A percentile compares a stretch with the other conserved stretches of the same genome.
Conservation (phyloP, 2,113 vertebrate genomes). For the Nycticorax nycticorax region DNA sequence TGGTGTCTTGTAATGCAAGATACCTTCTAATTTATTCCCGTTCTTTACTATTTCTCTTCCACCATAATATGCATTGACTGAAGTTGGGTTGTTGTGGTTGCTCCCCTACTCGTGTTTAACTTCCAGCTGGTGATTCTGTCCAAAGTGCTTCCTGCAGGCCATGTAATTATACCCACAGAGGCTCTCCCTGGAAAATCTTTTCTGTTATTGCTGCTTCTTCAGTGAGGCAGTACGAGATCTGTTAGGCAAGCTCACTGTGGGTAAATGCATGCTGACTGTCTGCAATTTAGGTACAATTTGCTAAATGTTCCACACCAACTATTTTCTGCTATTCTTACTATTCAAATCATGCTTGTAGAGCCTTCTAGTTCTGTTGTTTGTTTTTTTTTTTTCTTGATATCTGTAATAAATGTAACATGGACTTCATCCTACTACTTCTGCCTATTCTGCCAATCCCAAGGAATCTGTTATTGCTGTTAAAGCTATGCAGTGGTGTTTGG, state of each 20-base stretch:
- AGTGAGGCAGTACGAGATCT: background rate
- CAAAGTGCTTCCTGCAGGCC: background rate
- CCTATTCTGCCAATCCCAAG: background rate
- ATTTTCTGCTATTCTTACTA: constrained; percentile 2
- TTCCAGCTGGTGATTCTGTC: background rate
- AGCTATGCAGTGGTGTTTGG: background rate
- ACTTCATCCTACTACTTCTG: background rate
- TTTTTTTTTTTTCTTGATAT: background rate
- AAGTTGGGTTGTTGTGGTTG: background rate
- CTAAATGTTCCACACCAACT: background rate
- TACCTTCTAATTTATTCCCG: background rate
- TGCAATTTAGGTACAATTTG: constrained; percentile 12
- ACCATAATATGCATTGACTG: background rate
- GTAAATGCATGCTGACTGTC: background rate
- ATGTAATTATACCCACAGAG: background rate
- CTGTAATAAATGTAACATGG: background rate
- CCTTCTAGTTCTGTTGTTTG: background rate
- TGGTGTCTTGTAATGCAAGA: background rate
- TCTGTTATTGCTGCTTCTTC: background rate
- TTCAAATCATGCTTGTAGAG: background rate
- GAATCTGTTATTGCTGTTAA: background rate
- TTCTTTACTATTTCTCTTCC: background rate
- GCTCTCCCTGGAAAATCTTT: background rate
- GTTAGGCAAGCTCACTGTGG: background rate
- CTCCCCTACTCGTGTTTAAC: background rate